Evolutionary conservation across 92 coral and sea anemone species (phyloP).

Genomic region (Paragorgia papillata): DNA sequence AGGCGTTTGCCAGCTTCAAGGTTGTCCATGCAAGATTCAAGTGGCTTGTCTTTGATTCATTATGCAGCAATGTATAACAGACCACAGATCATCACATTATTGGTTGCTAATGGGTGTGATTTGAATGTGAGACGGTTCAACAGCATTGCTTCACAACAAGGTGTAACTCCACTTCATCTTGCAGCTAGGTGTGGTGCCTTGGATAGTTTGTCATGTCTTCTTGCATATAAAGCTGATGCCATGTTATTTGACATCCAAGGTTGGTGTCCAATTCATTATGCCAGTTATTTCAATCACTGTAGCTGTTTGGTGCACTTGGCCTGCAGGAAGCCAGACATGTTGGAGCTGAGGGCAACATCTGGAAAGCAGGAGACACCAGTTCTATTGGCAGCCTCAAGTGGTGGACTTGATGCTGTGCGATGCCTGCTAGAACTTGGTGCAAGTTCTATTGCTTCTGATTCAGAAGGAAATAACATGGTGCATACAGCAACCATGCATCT

Average conservation of each 20-base stretch:
- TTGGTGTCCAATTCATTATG: conserved; percentile 92
- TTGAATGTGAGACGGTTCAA: conserved; percentile 86
- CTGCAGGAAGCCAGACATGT: conserved; percentile 73
- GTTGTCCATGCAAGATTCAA: conserved; percentile 85
- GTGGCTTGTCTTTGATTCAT: conserved; percentile 92
- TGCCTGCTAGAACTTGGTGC: conserved; percentile 77
- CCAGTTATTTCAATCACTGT: conserved; percentile 90
- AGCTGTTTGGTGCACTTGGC: conserved; percentile 88
- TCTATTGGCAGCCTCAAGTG: conserved; percentile 93
- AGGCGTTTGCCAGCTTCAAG: conserved; percentile 89
- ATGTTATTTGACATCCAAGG: conserved; percentile 86
- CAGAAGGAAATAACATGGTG: conserved; percentile 72
- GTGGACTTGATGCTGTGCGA: conserved; percentile 85
- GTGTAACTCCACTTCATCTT: conserved; percentile 86
- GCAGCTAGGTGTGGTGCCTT: conserved; percentile 97
- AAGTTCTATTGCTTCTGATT: conserved; percentile 59
- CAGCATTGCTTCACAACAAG: conserved; percentile 81
- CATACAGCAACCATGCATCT: conserved; percentile 86
- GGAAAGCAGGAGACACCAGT: conserved; percentile 78
- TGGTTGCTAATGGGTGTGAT: conserved; percentile 84
- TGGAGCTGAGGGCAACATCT: conserved; percentile 76
- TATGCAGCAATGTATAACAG: conserved; percentile 98
- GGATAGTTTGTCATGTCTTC: conserved; percentile 90
- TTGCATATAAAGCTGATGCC: conserved; percentile 93
- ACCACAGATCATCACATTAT: conserved; percentile 89